Percentiles rank a stretch among this genome's conserved stretches.
phyloP scores from a whole-genome alignment of 2,113 vertebrate species.

The Vulpes vulpes region DNA sequence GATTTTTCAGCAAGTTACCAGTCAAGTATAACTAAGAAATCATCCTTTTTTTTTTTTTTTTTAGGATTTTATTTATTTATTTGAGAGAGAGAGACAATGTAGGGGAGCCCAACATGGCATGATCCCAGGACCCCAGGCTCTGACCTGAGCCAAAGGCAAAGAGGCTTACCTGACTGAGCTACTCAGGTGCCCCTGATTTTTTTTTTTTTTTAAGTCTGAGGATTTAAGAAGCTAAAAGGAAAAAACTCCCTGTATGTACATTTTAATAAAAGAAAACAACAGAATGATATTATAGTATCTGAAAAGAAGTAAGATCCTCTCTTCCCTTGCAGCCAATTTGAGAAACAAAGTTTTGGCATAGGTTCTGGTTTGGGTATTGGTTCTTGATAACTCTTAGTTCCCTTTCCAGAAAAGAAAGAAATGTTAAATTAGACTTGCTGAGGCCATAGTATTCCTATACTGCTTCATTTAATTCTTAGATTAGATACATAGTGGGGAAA shows the following conservation, averaged over 20 bases:
- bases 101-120: not conserved
- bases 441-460: not conserved
- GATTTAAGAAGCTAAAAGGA: conserved; percentile 6
- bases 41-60: not conserved
- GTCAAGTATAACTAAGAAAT: not conserved
- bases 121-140: not conserved
- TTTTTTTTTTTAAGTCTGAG: not conserved
- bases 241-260: not conserved
- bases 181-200: not conserved
- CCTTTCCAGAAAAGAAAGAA: not conserved
- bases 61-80: not conserved
- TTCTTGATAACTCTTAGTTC: not conserved
- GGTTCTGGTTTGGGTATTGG: not conserved
- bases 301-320: not conserved
- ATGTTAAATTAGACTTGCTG: not conserved
- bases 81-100: not conserved
- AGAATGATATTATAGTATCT: not conserved
- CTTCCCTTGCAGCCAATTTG: not conserved
- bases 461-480: not conserved
- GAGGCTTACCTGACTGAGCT: not conserved
- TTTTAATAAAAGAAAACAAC: conserved; percentile 22
- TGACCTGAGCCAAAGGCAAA: not conserved
- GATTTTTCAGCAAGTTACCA: not conserved
- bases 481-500: not conserved
- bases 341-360: not conserved